Evolutionary conservation across 2,888 invertebrate genomes (phyloP).

Genomic region (Lepidocyrtinus sp.): DNA sequence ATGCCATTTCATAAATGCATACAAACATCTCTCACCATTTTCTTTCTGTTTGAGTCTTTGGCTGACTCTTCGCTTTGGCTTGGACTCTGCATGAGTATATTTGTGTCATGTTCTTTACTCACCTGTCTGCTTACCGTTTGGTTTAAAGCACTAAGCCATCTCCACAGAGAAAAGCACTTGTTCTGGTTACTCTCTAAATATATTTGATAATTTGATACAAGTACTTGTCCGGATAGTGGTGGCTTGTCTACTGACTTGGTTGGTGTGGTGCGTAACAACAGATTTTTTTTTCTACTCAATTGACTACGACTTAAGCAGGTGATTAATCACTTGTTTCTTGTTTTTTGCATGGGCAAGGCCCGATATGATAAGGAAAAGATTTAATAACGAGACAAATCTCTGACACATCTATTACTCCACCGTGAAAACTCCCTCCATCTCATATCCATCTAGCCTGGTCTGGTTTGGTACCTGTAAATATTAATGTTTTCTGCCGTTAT

Average conservation of each 20-base stretch:
- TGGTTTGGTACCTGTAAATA: no score
- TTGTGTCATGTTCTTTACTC: conserved; percentile 54
- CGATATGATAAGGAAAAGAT: conserved; percentile 39
- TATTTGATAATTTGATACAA: no score
- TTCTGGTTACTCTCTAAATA: no score
- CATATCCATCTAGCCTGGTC: no score
- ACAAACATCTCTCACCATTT: no score
- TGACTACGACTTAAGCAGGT: conserved; percentile 60
- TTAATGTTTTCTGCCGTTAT: conserved; percentile 15
- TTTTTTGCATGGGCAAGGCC: not conserved
- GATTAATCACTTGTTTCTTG: conserved; percentile 60
- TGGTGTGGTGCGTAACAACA: conserved; percentile 33
- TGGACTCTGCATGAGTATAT: conserved; percentile 46
- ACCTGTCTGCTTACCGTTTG: conserved; percentile 49
- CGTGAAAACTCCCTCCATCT: no score
- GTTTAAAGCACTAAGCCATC: no score
- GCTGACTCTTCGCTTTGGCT: no score
- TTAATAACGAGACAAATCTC: conserved; percentile 61
- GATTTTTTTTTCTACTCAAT: conserved; percentile 49
- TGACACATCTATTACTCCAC: conserved; percentile 57
- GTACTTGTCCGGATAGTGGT: no score
- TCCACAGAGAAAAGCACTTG: no score
- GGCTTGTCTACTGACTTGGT: no score
- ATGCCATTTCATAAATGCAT: conserved; percentile 46
- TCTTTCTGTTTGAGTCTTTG: no score